Percentiles rank a stretch among this genome's conserved stretches.
Evolutionary conservation across 2,888 invertebrate species (phyloP).

Genomic region (Andrena fulva): DNA sequence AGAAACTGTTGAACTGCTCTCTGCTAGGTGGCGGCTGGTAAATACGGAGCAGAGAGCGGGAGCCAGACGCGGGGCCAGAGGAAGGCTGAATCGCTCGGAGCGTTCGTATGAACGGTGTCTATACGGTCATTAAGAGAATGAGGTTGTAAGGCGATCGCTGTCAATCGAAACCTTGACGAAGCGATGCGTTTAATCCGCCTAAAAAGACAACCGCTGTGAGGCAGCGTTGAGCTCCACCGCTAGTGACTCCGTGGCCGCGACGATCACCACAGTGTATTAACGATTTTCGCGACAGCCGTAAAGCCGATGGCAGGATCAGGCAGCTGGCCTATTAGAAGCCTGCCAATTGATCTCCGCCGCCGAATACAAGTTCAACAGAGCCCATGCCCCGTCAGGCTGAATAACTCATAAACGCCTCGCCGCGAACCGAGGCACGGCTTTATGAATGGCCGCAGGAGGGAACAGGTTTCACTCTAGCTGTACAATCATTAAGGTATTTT

Average conservation of each 20-base stretch:
- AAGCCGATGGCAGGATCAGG: slow-evolving; percentile 18
- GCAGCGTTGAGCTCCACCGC: slow-evolving; percentile 36
- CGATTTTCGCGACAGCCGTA: slow-evolving; percentile 15
- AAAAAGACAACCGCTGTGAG: slow-evolving; percentile 71
- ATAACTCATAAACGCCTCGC: slow-evolving; percentile 19
- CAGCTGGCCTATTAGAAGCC: neutral
- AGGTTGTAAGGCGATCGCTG: slow-evolving; percentile 52
- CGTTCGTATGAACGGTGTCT: slow-evolving; percentile 19
- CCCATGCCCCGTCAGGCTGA: neutral
- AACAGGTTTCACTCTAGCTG: slow-evolving; percentile 39
- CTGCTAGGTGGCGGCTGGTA: slow-evolving; percentile 18
- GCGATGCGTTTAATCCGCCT: slow-evolving; percentile 75
- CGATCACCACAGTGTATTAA: slow-evolving; percentile 1
- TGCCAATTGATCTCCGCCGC: slow-evolving; percentile 38
- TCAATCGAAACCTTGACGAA: slow-evolving; percentile 57
- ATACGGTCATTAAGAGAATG: slow-evolving; percentile 42
- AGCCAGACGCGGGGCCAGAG: neutral
- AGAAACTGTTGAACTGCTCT: slow-evolving; percentile 14
- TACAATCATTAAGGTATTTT: slow-evolving; percentile 33
- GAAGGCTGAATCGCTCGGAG: slow-evolving; percentile 28
- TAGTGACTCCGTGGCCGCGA: slow-evolving; percentile 17
- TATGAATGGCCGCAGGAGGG: slow-evolving; percentile 44
- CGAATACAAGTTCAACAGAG: neutral
- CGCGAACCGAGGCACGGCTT: slow-evolving; percentile 22
- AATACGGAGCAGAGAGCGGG: slow-evolving; percentile 8